Percentiles rank a stretch among this genome's conserved stretches.
Conservation (phyloP, 1,140 invertebrate genomes). For the Helicoverpa armigera region DNA sequence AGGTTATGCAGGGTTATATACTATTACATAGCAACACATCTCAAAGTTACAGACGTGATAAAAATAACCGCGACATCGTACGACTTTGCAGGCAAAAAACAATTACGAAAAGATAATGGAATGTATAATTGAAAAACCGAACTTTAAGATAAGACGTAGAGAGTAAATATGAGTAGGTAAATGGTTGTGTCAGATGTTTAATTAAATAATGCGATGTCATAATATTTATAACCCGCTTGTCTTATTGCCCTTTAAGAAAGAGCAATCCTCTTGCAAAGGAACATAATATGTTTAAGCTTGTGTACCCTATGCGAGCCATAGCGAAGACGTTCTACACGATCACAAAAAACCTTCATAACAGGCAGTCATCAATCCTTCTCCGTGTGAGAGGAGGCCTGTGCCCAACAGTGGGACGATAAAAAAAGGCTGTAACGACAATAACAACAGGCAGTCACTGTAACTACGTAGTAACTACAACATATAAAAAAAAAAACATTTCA, state of each 20-base stretch:
- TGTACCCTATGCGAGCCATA: too few species aligned
- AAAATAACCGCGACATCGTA: slow-evolving; percentile 1
- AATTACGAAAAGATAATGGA: slow-evolving; percentile 15
- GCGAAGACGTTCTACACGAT: too few species aligned
- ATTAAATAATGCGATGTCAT: background rate
- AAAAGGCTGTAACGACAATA: too few species aligned
- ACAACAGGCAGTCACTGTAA: too few species aligned
- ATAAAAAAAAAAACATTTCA: background rate
- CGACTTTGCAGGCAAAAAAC: background rate
- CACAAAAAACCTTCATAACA: too few species aligned
- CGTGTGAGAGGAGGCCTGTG: too few species aligned
- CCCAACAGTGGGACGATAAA: too few species aligned
- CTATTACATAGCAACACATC: slow-evolving; percentile 14
- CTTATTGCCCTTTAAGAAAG: background rate
- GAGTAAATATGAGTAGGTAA: background rate
- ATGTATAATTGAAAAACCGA: slow-evolving; percentile 20
- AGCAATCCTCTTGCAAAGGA: background rate
- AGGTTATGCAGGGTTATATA: slow-evolving; percentile 10
- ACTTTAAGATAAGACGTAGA: background rate
- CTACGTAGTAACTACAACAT: too few species aligned
- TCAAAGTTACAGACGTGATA: background rate
- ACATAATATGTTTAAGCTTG: too few species aligned
- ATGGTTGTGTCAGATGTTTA: background rate
- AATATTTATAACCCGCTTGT: background rate
- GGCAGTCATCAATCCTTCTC: too few species aligned